Conservation (phyloP, 92 coral and sea anemone species). For the Hydrozoanthus gracilis region DNA sequence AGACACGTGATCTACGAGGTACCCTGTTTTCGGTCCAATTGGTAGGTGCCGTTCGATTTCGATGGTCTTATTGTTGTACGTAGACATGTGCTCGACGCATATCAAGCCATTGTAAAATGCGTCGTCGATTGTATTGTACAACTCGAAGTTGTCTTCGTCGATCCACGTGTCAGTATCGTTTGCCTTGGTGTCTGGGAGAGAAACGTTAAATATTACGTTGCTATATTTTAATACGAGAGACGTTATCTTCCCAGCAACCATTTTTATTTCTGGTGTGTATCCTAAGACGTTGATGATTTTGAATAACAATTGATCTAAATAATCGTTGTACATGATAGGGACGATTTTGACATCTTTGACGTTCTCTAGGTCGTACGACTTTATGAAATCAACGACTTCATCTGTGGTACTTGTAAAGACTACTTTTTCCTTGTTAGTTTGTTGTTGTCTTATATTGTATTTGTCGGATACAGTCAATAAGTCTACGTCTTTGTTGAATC, state of each 20-base stretch:
- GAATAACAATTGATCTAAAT: not conserved
- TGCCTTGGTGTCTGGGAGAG: not conserved
- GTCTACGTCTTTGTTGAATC: not conserved
- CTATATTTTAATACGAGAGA: not conserved
- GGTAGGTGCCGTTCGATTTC: constrained; percentile 6
- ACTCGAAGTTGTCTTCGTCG: not conserved
- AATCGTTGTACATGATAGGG: not conserved
- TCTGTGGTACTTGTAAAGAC: constrained; percentile 8
- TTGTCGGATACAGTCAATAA: not conserved
- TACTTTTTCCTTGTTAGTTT: not conserved
- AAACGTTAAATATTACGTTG: not conserved
- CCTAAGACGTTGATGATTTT: not conserved
- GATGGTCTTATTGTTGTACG: not conserved
- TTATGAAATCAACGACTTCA: constrained; percentile 19
- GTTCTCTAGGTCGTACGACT: not conserved
- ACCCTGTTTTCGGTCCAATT: constrained; percentile 1
- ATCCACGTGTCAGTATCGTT: constrained; percentile 29
- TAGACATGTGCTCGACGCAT: not conserved
- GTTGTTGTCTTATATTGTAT: constrained; percentile 39
- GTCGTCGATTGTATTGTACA: no score
- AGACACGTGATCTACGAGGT: not conserved
- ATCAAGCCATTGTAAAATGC: not conserved
- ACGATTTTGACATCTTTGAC: not conserved
- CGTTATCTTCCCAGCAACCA: constrained; percentile 9
- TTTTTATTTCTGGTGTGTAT: not conserved